Evolutionary conservation across 2,797 vertebrate genomes (phyloP), one percentile per base, ranked within the genome.

Genomic region (Myiothlypis chrysogaster): DNA sequence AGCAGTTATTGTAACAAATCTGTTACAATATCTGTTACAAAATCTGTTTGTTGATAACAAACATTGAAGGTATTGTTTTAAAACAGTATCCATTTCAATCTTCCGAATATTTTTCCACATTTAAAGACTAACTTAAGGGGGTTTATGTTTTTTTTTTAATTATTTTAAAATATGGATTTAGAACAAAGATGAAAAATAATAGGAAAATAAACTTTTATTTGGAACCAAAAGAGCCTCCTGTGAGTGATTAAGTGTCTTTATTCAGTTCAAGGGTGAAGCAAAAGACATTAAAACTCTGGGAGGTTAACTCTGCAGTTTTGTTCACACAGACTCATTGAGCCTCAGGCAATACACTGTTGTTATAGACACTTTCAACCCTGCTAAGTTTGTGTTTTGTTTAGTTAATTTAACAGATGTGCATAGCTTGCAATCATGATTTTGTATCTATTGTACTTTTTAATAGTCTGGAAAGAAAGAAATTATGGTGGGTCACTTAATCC

Each of bases 361-460:
- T 94, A 72, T 5, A 90, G 79, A 24, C 71, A 85, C 71, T 95
- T 93, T 88, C 83, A 57, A 61, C 50, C 27, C 79, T 89, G 63
- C 85, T 90, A 77, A 72, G 43, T 86, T 83, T 89, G 66, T 89
- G 52, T 77, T 95, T 95, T 96, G 17, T 91, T 92, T 93, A 87
- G 81, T 90, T 96, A 93, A 93, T 94, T 96, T 95, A 97, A 83
- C 94, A 97, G 95, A 97, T 96, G 90, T 93, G 89, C 86, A 90
- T 91, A 96, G 79, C 81, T 94, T 94, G 90, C 85, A 86, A 90
- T 90, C 34, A 39, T 64, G 81, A 50, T 82, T 92, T 91, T 83
- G 27, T 75, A 34, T 80, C 86, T 95, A 81, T 89, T 95, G n/a
- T 68, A 73, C 30, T 93, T 69, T 86, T 87, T 89, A 94, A 70